Evolutionary conservation across 2,797 vertebrate genomes (phyloP).

Genomic region (Lithobates pipiens): DNA sequence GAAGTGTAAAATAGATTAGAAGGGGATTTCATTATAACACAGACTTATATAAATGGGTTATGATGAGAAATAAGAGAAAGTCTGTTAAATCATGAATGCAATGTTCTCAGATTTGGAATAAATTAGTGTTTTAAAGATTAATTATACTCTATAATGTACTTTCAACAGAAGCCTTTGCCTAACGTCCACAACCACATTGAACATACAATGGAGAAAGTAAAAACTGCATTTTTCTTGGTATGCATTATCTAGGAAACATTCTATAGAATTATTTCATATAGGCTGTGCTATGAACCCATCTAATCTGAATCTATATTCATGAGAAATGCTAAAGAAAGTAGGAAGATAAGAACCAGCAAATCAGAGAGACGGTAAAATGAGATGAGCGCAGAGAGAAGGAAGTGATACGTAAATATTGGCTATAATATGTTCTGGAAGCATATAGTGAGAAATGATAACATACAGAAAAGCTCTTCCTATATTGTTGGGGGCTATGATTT

Average conservation of each 20-base stretch:
- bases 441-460: background rate
- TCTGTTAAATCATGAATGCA: conserved; percentile 57
- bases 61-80: conserved; percentile 43
- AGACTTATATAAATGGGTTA: conserved; percentile 54
- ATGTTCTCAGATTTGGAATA: conserved; percentile 54
- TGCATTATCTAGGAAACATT: conserved; percentile 1
- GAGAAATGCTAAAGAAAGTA: background rate
- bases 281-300: conserved; percentile 14
- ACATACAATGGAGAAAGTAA: conserved; percentile 30
- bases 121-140: conserved; percentile 59
- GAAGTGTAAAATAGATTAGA: conserved; percentile 54
- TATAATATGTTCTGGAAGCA: background rate
- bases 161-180: conserved; percentile 35
- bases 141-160: conserved; percentile 58
- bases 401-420: background rate
- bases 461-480: background rate
- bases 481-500: background rate
- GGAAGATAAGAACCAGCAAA: conserved; percentile 1
- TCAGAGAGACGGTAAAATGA: background rate
- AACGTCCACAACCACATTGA: conserved; percentile 26
- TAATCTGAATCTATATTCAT: conserved; percentile 13
- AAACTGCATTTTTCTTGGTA: conserved; percentile 38
- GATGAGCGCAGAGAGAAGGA: background rate
- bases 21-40: conserved; percentile 46
- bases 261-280: conserved; percentile 19